Base-by-base conservation (phyloP, 2,113 vertebrate species). In the Heterotis niloticus region DNA sequence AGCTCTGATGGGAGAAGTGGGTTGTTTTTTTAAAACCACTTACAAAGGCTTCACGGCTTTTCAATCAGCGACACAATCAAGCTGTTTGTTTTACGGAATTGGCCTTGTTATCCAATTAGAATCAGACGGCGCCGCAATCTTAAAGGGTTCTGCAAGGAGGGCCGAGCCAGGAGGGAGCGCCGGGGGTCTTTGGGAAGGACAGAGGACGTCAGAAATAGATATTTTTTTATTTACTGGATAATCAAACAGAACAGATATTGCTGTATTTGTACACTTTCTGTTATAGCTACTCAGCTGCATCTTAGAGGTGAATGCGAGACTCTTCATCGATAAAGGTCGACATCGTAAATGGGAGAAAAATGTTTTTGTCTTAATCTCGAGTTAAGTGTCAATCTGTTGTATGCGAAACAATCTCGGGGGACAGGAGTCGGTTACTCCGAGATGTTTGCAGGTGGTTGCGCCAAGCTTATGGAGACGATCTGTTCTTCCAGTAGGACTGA, bases 61-160 rank as follows among this genome's bases (percentile, higher is more conserved):
- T 75, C 77, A 84, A 83, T 79, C 81, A 81, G 79, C 23, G 34
- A 68, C 52, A 52, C 76, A 77, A 82, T 83, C 80, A 79, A 75
- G 68, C 75, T 78, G 69, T 59, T 78, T 82, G 71, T 80, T 78
- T 81, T 67, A 75, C 57, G 56, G 65, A 75, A 80, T 80, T 79
- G 68, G 56, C 73, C 67, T 79, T 60, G 56, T 79, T 66, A 80
- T 74, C 68, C 68, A 82, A 80, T 76, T 65, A 83, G 66, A 54
- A 79, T 75, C 66, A 81, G 69, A 78, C 54, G 28, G 60, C 57
- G 62, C 60, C 59, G 73, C 60, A 34, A 60, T 65, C 71, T 71
- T 67, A 26, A 74, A 60, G n/a, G 34, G 44, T 64, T 68, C 34
- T 13, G 17, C 57, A 71, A 20, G 20, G 28, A 23, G 26, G 51